Conservation (phyloP, 2,797 vertebrate genomes). For the Syngnathus rostellatus region DNA sequence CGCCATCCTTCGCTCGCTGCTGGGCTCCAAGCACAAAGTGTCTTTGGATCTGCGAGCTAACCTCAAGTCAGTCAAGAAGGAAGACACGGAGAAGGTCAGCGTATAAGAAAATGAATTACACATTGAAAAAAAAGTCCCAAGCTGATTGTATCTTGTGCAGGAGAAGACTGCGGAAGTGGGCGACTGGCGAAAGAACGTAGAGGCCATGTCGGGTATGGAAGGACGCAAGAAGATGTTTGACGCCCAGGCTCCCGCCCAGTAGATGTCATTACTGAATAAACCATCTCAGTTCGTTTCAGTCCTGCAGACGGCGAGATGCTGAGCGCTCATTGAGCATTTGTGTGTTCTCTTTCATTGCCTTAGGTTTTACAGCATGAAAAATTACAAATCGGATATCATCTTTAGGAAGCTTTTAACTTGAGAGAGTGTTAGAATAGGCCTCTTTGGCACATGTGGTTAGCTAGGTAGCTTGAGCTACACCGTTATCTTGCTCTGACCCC, state of each 20-base stretch:
- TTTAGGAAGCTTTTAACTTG: not conserved
- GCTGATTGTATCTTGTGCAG: slow-evolving; percentile 49
- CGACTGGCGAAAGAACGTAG: slow-evolving; percentile 97
- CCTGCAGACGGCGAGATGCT: not conserved
- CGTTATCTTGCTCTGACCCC: too few relatives aligned
- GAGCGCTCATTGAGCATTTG: not conserved
- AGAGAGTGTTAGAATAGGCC: too few relatives aligned
- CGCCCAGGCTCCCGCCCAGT: slow-evolving; percentile 76
- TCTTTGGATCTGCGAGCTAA: slow-evolving; percentile 94
- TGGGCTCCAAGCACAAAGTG: slow-evolving; percentile 97
- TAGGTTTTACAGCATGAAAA: too few relatives aligned
- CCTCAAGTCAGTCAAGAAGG: slow-evolving; percentile 97
- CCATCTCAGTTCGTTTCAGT: not conserved
- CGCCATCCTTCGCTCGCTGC: slow-evolving; percentile 88
- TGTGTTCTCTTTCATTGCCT: not conserved
- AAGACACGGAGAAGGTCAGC: slow-evolving; percentile 91
- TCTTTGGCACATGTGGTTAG: too few relatives aligned
- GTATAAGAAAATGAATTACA: not conserved
- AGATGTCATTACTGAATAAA: slow-evolving; percentile 23
- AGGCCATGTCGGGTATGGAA: slow-evolving; percentile 98
- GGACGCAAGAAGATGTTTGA: slow-evolving; percentile 99
- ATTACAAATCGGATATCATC: not conserved
- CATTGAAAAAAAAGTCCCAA: not conserved
- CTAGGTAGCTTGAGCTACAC: too few relatives aligned
- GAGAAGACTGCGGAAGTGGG: slow-evolving; percentile 90